These are phyloP conservation scores for Leucophenga montana DNA, from an alignment of 2,888 invertebrate species.

Conservation along the genomic window DNA sequence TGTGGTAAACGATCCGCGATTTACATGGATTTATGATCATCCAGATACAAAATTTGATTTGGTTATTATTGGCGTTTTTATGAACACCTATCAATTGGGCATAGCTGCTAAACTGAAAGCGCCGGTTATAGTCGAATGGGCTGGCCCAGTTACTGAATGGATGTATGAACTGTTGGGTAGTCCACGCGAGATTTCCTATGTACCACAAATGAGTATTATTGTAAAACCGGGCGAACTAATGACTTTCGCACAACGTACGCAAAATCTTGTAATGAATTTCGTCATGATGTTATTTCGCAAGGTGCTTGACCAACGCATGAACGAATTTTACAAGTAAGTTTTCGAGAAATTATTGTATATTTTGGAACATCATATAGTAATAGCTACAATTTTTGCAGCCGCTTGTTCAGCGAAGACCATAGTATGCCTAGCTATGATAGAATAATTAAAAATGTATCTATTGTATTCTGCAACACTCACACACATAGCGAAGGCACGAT, in stretches of 20 bases:
- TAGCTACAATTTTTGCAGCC: slow-evolving; percentile 27
- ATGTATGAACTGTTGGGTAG: slow-evolving; percentile 56
- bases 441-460: slow-evolving; percentile 53
- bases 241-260: slow-evolving; percentile 50
- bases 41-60: slow-evolving; percentile 56
- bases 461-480: slow-evolving; percentile 66
- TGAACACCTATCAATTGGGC: slow-evolving; percentile 66
- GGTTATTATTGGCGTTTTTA: slow-evolving; percentile 67
- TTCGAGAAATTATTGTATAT: slow-evolving; percentile 33
- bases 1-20: slow-evolving; percentile 56
- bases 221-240: slow-evolving; percentile 40
- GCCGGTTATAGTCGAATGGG: slow-evolving; percentile 63
- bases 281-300: slow-evolving; percentile 23
- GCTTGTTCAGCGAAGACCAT: slow-evolving; percentile 37
- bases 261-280: slow-evolving; percentile 44
- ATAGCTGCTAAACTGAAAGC: slow-evolving; percentile 64
- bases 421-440: slow-evolving; percentile 57
- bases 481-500: slow-evolving; percentile 61
- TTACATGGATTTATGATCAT: slow-evolving; percentile 61
- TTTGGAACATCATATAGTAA: background rate
- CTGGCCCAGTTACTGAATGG: slow-evolving; percentile 43
- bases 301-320: slow-evolving; percentile 23
- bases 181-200: slow-evolving; percentile 62
- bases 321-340: slow-evolving; percentile 42
- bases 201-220: slow-evolving; percentile 50